Evolutionary conservation across 2,888 invertebrate species (phyloP), one percentile per base, ranked within the genome.

Genomic region (Pardosa pseudoannulata): DNA sequence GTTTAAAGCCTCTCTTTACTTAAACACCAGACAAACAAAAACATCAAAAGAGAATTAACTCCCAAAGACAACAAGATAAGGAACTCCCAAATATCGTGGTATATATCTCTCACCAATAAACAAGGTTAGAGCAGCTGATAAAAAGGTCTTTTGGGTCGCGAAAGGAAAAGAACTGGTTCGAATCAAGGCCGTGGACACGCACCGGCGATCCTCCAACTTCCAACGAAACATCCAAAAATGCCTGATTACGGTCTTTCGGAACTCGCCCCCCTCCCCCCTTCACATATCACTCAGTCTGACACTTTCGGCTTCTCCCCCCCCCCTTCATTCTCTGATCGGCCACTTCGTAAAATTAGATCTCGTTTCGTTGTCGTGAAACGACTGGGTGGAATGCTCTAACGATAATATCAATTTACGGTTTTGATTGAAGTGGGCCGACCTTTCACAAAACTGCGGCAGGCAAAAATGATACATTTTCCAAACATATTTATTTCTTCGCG

Each of bases 101-200:
- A 6, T n/a, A n/a, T n/a, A n/a, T 56, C 7, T 56, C 56, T 56
- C 23, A 19, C 56, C 23, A 19, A 29, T 65, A 75, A 75, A 75
- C 50, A 75, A 36, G 65, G 56, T 29, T 65, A 41, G 65, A 65
- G 64, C 28, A 27, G 41, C 16, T 64, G 50, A 65, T 65, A 29
- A 68, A 78, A 70, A 70, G 70, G 39, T 28, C 19, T 41, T 56
- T 16, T 23, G 32, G 23, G 56, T 11, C 23, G 6, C 28, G 13
- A 36, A 70, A 23, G 41, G 27, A 50, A 50, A 73, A 67, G 32
- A 67, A 71, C 71, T 39, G 41, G 79, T 70, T 64, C 56, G n/a
- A 23, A 46, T 72, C 83, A 83, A 83, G 83, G 83, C 29, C 83
- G 31, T 31, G 13, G 64, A 67, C 31, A 79, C 72, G 83, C 83